These are phyloP conservation scores for Coluber constrictor DNA, from an alignment of 2,797 vertebrate species.

Conservation along the genomic window DNA sequence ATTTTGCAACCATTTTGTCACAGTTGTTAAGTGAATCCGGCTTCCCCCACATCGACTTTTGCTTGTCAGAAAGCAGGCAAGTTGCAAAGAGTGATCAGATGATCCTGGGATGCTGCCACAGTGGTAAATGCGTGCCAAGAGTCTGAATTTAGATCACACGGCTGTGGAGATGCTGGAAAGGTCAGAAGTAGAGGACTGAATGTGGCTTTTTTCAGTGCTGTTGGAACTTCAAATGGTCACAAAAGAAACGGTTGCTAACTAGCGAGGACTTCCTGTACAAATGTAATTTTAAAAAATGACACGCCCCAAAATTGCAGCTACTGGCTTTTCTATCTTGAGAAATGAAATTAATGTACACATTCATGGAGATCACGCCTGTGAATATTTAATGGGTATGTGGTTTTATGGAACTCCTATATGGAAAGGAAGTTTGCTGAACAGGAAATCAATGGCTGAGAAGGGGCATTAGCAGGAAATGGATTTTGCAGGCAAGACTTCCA, in stretches of 20 bases:
- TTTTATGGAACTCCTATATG: not conserved
- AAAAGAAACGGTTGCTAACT: not conserved
- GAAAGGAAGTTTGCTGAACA: too few relatives aligned
- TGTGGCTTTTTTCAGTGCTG: not conserved
- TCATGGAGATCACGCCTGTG: not conserved
- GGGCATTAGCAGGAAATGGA: not conserved
- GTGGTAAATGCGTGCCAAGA: too few relatives aligned
- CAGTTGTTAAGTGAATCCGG: too few relatives aligned
- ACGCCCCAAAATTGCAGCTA: not conserved
- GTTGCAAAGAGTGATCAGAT: too few relatives aligned
- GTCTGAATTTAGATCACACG: too few relatives aligned
- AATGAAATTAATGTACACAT: not conserved
- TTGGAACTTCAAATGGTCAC: not conserved
- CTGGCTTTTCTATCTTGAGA: fast-evolving
- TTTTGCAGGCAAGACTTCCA: too few relatives aligned
- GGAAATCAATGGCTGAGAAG: not conserved
- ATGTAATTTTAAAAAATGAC: fast-evolving
- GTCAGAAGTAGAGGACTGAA: not conserved
- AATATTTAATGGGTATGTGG: not conserved
- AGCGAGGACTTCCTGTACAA: not conserved
- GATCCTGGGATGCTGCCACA: too few relatives aligned
- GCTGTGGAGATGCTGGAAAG: too few relatives aligned
- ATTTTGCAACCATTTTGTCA: too few relatives aligned
- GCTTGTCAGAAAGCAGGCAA: too few relatives aligned
- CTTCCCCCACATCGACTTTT: too few relatives aligned